These are phyloP conservation scores for Entosphenus tridentatus DNA, from an alignment of 2,113 vertebrate genomes.

Conservation along the genomic window DNA sequence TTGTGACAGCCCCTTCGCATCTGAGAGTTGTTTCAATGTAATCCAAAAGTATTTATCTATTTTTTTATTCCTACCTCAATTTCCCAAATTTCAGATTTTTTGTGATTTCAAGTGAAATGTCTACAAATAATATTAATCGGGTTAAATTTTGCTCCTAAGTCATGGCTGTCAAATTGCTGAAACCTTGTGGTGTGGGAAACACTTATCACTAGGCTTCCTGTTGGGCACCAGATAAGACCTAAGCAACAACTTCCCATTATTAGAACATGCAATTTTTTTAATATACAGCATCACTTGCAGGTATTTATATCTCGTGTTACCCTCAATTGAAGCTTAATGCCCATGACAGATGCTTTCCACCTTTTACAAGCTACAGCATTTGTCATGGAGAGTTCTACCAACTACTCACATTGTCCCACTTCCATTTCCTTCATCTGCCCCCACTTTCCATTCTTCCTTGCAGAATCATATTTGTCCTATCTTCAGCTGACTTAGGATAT, in stretches of 20 bases:
- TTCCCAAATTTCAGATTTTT: neutral
- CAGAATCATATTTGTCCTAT: neutral
- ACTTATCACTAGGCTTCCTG: neutral
- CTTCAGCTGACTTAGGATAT: neutral
- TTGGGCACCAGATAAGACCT: neutral
- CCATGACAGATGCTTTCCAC: neutral
- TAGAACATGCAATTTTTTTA: neutral
- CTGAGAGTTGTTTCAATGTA: neutral
- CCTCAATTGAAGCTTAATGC: neutral
- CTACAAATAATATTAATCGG: neutral
- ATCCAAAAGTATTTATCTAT: neutral
- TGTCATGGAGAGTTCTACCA: too few species aligned
- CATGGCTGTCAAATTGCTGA: neutral
- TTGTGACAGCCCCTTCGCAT: neutral
- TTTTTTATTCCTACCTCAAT: neutral
- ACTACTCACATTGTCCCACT: too few species aligned
- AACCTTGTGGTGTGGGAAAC: neutral
- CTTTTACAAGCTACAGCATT: too few species aligned
- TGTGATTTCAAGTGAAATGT: neutral
- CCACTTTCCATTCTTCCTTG: neutral
- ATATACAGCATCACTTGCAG: neutral
- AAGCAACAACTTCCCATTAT: neutral
- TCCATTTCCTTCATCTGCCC: neutral
- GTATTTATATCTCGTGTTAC: neutral
- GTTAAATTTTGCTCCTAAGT: neutral